phyloP scores from a whole-genome alignment of 1,140 invertebrate species.

The Mycetomoellerius zeteki region DNA sequence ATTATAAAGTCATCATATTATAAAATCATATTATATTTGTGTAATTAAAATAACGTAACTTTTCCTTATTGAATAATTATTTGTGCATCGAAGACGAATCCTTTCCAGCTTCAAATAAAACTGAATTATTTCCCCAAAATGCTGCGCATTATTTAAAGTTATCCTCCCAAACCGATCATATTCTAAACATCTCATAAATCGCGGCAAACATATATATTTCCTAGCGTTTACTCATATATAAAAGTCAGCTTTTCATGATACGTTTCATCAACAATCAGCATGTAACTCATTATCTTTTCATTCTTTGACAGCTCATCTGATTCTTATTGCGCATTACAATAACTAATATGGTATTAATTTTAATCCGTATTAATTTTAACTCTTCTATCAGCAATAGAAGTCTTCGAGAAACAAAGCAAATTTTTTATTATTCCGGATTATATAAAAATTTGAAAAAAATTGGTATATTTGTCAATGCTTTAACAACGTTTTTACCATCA shows the following conservation, averaged over 20 bases:
- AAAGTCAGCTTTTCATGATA: neutral
- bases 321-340: neutral
- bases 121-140: conserved; percentile 56
- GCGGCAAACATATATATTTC: conserved; percentile 33
- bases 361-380: neutral
- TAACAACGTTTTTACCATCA: no score
- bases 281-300: neutral
- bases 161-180: conserved; percentile 63
- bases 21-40: neutral
- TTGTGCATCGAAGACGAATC: neutral
- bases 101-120: conserved; percentile 71
- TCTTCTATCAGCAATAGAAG: no score
- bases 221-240: neutral
- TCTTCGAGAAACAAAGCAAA: no score
- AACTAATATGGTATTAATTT: neutral
- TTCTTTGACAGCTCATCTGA: neutral
- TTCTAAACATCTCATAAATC: conserved; percentile 76
- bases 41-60: neutral
- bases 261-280: neutral
- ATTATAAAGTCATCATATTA: no score
- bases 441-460: no score
- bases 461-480: no score
- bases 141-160: conserved; percentile 78
- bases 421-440: no score
- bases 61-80: neutral